Evolutionary conservation across 2,113 vertebrate genomes (phyloP).

Genomic region (Marmota flaviventris): DNA sequence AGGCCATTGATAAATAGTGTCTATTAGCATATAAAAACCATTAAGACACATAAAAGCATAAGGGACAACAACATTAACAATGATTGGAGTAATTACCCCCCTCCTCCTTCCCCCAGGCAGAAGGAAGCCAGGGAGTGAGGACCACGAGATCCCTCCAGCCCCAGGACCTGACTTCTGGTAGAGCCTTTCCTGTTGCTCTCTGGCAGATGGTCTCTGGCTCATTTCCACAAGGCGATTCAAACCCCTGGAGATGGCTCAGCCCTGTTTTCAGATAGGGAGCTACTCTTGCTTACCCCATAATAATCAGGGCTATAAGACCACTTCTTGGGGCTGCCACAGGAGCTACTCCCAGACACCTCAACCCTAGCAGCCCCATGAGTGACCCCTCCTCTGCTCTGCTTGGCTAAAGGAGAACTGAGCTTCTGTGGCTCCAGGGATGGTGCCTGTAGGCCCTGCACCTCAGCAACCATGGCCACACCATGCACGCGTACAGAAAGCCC

Average conservation of each 20-base stretch:
- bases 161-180: neutral
- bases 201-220: neutral
- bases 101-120: neutral
- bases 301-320: neutral
- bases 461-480: neutral
- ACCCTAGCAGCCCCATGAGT: neutral
- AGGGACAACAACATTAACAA: constrained; percentile 9
- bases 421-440: neutral
- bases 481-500: accelerated
- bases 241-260: neutral
- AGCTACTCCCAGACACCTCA: neutral
- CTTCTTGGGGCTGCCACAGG: neutral
- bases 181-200: neutral
- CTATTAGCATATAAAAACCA: neutral
- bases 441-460: accelerated
- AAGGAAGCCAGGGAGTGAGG: constrained; percentile 25
- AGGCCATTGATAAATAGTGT: constrained; percentile 38
- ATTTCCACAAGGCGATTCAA: neutral
- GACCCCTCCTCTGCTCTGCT: neutral
- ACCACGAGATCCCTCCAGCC: neutral
- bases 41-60: neutral
- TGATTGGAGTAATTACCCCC: constrained; percentile 18
- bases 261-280: neutral
- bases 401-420: neutral
- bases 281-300: neutral